Conservation (phyloP, 2,797 vertebrate genomes). For the Meda fulgida region DNA sequence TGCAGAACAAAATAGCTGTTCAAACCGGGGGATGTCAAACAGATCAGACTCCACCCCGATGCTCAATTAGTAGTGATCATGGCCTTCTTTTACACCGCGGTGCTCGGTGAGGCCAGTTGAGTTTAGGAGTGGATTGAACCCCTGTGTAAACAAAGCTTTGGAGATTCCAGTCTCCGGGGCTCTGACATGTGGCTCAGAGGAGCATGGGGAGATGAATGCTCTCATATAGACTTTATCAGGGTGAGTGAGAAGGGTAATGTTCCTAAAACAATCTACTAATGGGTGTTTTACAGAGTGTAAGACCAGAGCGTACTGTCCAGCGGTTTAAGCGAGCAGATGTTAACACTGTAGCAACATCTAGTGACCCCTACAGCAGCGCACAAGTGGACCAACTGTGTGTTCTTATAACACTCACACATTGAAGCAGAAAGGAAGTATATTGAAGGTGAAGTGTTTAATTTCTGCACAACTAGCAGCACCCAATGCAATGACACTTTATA, state of each 20-base stretch:
- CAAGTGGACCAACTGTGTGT: constrained; percentile 43
- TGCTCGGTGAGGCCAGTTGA: constrained; percentile 27
- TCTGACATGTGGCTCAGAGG: constrained; percentile 49
- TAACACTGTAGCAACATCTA: constrained; percentile 59
- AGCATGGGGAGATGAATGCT: constrained; percentile 54
- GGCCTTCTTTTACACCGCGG: constrained; percentile 42
- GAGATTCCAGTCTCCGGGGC: constrained; percentile 41
- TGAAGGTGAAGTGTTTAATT: constrained; percentile 5
- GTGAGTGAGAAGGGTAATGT: constrained; percentile 51
- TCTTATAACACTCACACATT: not conserved
- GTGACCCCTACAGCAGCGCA: constrained; percentile 58
- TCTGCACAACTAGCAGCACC: not conserved
- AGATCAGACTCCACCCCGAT: constrained; percentile 26
- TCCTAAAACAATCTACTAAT: constrained; percentile 55
- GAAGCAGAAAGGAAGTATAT: not conserved
- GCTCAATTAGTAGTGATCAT: constrained; percentile 47
- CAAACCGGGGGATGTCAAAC: constrained; percentile 52
- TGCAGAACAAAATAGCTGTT: constrained; percentile 41
- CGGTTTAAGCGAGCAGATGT: constrained; percentile 65
- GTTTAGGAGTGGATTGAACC: constrained; percentile 39
- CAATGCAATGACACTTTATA: too few species aligned
- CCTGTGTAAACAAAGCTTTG: constrained; percentile 48
- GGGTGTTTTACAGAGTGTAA: constrained; percentile 47
- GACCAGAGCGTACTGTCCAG: constrained; percentile 56
- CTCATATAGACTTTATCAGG: constrained; percentile 53